phyloP scores from a whole-genome alignment of 1,140 invertebrate genomes.

The Polyergus mexicanus region DNA sequence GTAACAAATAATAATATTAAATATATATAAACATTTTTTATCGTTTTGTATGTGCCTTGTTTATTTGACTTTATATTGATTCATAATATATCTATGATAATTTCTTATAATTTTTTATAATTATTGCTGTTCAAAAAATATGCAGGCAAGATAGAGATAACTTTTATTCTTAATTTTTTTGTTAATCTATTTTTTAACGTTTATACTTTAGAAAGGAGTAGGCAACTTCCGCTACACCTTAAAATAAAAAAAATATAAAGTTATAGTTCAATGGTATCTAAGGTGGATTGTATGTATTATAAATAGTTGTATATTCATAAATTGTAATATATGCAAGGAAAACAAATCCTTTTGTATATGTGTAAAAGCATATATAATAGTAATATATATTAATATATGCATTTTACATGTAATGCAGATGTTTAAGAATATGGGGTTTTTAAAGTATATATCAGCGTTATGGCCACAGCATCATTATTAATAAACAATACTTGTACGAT shows the following conservation, averaged over 20 bases:
- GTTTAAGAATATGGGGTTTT: constrained; percentile 15
- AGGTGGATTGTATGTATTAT: constrained; percentile 51
- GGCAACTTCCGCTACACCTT: constrained; percentile 11
- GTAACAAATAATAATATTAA: constrained; percentile 49
- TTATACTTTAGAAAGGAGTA: not conserved
- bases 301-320: constrained; percentile 28
- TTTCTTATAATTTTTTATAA: not conserved
- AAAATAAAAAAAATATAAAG: constrained; percentile 26
- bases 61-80: constrained; percentile 14
- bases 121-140: constrained; percentile 9
- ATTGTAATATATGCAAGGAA: constrained; percentile 45
- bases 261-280: constrained; percentile 37
- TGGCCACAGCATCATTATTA: constrained; percentile 9
- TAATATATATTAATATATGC: constrained; percentile 21
- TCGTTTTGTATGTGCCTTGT: not conserved
- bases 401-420: constrained; percentile 16
- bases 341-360: constrained; percentile 37
- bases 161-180: not conserved
- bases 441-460: not conserved
- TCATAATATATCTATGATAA: not conserved
- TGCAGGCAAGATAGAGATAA: not conserved
- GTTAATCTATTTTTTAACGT: not conserved
- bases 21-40: constrained; percentile 1
- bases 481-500: constrained; percentile 22
- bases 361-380: not conserved